Conservation (phyloP, 2,888 invertebrate species). For the Zaprionus lineosus region DNA sequence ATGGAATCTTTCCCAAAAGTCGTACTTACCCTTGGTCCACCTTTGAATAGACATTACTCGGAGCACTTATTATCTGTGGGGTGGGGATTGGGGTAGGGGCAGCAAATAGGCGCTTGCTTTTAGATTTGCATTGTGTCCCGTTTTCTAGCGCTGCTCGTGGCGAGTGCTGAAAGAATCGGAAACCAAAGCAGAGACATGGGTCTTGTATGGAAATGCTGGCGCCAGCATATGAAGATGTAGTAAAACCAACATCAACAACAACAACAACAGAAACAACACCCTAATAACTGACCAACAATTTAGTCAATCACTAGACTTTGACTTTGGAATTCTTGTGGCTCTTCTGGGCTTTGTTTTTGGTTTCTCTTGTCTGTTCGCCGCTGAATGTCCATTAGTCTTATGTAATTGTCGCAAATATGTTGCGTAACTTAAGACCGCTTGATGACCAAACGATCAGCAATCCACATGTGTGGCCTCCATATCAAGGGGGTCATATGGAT, state of each 20-base stretch:
- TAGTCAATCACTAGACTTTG: conserved; percentile 33
- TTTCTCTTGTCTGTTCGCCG: conserved; percentile 2
- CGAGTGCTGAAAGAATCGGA: no score
- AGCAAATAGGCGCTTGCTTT: no score
- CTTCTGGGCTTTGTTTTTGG: neutral
- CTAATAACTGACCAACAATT: conserved; percentile 37
- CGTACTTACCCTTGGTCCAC: no score
- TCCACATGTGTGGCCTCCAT: conserved; percentile 24
- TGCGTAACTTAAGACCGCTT: conserved; percentile 48
- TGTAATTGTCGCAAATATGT: conserved; percentile 55
- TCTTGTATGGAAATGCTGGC: conserved; percentile 48
- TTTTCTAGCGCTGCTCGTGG: conserved; percentile 21
- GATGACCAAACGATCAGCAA: conserved; percentile 20
- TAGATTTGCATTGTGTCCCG: conserved; percentile 57
- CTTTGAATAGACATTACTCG: no score
- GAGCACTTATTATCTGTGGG: conserved; percentile 5
- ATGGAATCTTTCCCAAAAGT: no score
- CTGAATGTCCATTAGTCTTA: conserved; percentile 44
- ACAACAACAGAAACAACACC: conserved; percentile 19
- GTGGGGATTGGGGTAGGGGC: no score
- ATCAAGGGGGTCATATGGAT: neutral
- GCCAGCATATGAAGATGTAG: conserved; percentile 50
- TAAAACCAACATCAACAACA: conserved; percentile 2
- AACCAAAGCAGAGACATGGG: neutral
- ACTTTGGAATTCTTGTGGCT: neutral